These are phyloP conservation scores for Luffia ferchaultella DNA, from an alignment of 2,888 invertebrate genomes.

Conservation along the genomic window DNA sequence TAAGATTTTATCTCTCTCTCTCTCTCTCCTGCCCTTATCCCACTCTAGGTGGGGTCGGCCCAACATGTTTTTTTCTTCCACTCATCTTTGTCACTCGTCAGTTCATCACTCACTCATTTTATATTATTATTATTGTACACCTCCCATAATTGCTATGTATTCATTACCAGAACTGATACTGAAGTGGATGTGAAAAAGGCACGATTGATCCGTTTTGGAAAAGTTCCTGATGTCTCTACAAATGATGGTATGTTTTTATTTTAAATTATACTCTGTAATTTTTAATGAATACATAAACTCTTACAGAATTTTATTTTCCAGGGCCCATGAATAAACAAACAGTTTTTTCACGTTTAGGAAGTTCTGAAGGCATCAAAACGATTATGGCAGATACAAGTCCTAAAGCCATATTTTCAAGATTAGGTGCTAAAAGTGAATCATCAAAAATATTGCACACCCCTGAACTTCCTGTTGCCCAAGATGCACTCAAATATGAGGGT, in stretches of 20 bases:
- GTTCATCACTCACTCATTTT: no score
- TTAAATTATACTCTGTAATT: background rate
- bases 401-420: constrained; percentile 46
- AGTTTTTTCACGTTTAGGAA: constrained; percentile 51
- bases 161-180: constrained; percentile 22
- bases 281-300: background rate
- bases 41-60: no score
- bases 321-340: constrained; percentile 25
- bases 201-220: constrained; percentile 35
- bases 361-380: constrained; percentile 24
- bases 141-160: no score
- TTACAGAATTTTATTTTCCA: constrained; percentile 9
- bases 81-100: no score
- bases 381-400: constrained; percentile 14
- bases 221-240: background rate
- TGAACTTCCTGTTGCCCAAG: constrained; percentile 34
- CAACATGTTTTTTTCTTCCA: no score
- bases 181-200: constrained; percentile 33
- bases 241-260: background rate
- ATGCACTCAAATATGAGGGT: constrained; percentile 55
- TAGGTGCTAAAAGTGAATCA: constrained; percentile 34
- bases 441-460: background rate
- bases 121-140: no score
- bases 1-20: no score
- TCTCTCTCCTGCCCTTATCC: no score